phyloP scores from a whole-genome alignment of 1,140 invertebrate genomes.

The Drosophila kikkawai region DNA sequence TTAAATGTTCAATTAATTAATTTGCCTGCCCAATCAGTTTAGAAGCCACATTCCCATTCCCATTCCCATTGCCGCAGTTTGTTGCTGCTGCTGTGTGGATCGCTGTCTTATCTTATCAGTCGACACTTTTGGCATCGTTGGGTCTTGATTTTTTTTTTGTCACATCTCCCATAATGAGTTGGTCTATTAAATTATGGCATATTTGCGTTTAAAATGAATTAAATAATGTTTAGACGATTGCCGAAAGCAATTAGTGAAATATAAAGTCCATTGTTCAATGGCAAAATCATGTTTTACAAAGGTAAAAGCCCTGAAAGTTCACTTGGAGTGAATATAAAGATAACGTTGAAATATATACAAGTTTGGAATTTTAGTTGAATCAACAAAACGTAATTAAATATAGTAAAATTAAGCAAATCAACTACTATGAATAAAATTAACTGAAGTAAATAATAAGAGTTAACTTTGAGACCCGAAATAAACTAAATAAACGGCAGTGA shows the following conservation, averaged over 20 bases:
- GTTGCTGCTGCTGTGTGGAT: constrained; percentile 8
- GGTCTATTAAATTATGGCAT: neutral
- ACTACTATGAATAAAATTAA: neutral
- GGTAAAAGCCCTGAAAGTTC: neutral
- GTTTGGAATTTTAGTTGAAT: neutral
- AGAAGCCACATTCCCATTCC: constrained; percentile 15
- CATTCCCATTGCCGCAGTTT: neutral
- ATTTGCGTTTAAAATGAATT: neutral
- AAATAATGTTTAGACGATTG: neutral
- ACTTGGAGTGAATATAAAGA: neutral
- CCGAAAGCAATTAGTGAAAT: neutral
- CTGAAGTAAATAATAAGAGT: neutral
- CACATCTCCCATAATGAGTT: neutral
- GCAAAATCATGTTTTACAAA: neutral
- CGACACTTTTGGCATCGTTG: constrained; percentile 27
- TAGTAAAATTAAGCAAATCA: neutral
- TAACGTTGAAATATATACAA: neutral
- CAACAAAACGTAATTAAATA: neutral
- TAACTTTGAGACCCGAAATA: too few species aligned
- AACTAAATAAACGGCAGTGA: neutral
- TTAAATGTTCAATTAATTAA: constrained; percentile 50
- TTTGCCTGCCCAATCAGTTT: constrained; percentile 48
- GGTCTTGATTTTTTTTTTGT: constrained; percentile 10
- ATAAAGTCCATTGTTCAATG: neutral
- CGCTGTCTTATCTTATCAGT: constrained; percentile 36